Evolutionary conservation across 2,888 invertebrate species (phyloP), one percentile per base, ranked within the genome.

Genomic region (Dinocampus coccinellae): DNA sequence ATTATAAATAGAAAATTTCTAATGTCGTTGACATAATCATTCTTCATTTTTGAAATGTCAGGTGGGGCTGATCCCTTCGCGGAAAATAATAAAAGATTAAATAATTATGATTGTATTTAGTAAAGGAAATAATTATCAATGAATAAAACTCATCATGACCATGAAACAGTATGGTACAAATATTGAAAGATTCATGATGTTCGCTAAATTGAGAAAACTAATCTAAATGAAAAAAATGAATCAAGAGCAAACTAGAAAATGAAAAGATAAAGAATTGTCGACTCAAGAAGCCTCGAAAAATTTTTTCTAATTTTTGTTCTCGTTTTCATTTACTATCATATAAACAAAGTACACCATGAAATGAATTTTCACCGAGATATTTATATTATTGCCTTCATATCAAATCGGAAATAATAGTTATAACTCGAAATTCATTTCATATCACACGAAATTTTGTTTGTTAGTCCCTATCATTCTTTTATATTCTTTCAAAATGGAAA

Each of bases 151-250:
- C 39, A n/a, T n/a, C n/a, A 62, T 71, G 71, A 66, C 71, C 71
- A 71, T 71, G 62, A 53, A 70, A 53, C 10, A 55, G 57, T 66
- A 61, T 66, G 67, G 71, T 71, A 71, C 71, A 71, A 71, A 71
- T 71, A 55, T 67, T 13, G 13, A 64, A 55, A 66, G 42, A 67
- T 16, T 47, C 47, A 16, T 47, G 47, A 62, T 55, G 20, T 61
- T 66, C 39, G 61, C 20, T 67, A 66, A 66, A 64, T 61, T 67
- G 10, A 42, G 33, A 13, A 42, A 71, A 68, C 73, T 69, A 75
- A 71, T 71, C 65, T 64, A 73, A 71, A 73, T 73, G 66, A 24
- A 34, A 11, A 26, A 9, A 9, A 36, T 55, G 11, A 57, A 34
- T 26, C 42, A 68, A 16, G 33, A 60, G 26, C 53, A 26, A n/a